phyloP scores from a whole-genome alignment of 2,888 invertebrate species.

The Glyphotaelius pellucidus region DNA sequence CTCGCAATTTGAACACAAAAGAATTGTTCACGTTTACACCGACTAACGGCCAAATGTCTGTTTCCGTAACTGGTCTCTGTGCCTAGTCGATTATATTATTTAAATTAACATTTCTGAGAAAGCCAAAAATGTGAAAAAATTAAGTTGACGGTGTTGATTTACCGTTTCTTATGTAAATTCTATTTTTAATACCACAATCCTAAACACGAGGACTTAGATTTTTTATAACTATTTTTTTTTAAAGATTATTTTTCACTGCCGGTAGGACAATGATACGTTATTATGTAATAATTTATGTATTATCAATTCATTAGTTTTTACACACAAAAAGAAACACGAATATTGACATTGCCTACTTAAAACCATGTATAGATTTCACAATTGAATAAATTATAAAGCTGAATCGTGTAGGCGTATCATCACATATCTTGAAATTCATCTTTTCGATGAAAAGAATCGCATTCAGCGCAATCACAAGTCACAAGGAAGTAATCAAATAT shows the following conservation, averaged over 20 bases:
- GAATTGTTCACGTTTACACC: conserved; percentile 26
- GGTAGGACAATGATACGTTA: too few relatives aligned
- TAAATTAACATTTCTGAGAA: not conserved
- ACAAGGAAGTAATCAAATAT: not conserved
- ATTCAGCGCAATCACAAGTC: not conserved
- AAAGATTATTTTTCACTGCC: too few relatives aligned
- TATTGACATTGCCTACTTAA: not conserved
- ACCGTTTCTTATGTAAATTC: not conserved
- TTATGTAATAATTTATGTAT: not conserved
- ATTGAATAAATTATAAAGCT: not conserved
- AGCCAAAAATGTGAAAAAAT: conserved; percentile 21
- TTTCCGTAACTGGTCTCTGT: conserved; percentile 6
- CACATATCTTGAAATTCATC: not conserved
- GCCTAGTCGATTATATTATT: conserved; percentile 10
- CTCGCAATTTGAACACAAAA: conserved; percentile 45
- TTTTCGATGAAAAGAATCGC: not conserved
- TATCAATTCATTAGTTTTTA: not conserved
- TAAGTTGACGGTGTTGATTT: not conserved
- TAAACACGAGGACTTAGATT: too few relatives aligned
- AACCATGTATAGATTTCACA: not conserved
- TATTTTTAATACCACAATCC: not conserved
- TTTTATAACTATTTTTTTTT: too few relatives aligned
- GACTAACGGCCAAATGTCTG: conserved; percentile 22
- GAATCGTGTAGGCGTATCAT: not conserved
- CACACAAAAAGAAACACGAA: not conserved